Percentiles rank a stretch among this genome's conserved stretches.
These are phyloP conservation scores for Oncorhynchus clarkii DNA, from an alignment of 2,113 vertebrate genomes.

Conservation along the genomic window DNA sequence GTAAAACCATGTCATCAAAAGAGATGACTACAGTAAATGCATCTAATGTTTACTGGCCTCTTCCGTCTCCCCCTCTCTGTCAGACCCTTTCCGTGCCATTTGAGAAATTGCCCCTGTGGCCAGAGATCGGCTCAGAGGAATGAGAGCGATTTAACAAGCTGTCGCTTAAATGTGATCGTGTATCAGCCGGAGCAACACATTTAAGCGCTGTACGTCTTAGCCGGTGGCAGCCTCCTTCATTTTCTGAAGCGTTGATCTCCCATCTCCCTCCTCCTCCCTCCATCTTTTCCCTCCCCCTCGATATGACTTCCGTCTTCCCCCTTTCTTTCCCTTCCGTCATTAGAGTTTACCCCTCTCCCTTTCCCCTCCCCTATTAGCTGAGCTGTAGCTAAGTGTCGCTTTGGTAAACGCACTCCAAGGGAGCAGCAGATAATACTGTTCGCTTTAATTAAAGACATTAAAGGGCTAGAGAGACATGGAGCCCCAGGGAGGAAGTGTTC, in stretches of 20 bases:
- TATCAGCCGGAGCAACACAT: slow-evolving; percentile 54
- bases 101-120: slow-evolving; percentile 10
- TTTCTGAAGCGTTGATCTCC: slow-evolving; percentile 56
- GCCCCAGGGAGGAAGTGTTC: slow-evolving; percentile 55
- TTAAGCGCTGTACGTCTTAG: slow-evolving; percentile 45
- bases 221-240: slow-evolving; percentile 42
- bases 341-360: slow-evolving; percentile 24
- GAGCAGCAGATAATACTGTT: slow-evolving; percentile 60
- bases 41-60: background rate
- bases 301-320: slow-evolving; percentile 6
- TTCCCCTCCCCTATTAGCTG: slow-evolving; percentile 33
- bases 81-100: background rate
- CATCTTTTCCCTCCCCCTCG: background rate
- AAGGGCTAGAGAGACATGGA: slow-evolving; percentile 57
- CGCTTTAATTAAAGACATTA: slow-evolving; percentile 75
- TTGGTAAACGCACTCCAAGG: slow-evolving; percentile 60
- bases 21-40: no score
- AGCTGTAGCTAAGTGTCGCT: slow-evolving; percentile 42
- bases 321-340: slow-evolving; percentile 33
- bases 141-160: slow-evolving; percentile 63
- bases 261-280: background rate
- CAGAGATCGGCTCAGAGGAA: slow-evolving; percentile 13
- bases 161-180: slow-evolving; percentile 52
- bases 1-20: no score
- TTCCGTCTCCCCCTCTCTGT: background rate